phyloP scores from a whole-genome alignment of 2,113 vertebrate species.

The Paradoxurus hermaphroditus region DNA sequence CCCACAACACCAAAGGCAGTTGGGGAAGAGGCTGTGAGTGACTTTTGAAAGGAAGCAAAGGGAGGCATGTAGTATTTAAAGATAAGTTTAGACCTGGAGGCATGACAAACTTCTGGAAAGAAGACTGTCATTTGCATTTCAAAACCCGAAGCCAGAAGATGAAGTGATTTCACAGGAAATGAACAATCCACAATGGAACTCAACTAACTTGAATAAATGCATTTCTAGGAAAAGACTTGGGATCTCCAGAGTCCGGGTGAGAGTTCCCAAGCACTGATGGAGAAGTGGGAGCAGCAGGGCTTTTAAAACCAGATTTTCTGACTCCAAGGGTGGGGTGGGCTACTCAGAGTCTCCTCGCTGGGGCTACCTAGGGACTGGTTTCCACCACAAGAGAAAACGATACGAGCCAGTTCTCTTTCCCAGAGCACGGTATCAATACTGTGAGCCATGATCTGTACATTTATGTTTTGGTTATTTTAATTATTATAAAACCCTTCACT shows the following conservation, averaged over 20 bases:
- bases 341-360: background rate
- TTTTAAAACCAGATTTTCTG: background rate
- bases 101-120: background rate
- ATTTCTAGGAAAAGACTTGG: background rate
- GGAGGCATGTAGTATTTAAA: background rate
- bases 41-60: background rate
- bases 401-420: background rate
- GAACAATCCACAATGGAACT: background rate
- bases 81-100: background rate
- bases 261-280: background rate
- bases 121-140: background rate
- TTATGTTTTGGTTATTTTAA: background rate
- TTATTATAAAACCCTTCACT: background rate
- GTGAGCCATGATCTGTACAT: background rate
- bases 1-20: background rate
- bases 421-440: background rate
- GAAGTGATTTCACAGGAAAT: background rate
- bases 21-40: rapidly evolving
- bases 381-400: background rate
- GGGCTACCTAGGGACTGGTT: background rate
- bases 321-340: background rate
- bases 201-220: background rate
- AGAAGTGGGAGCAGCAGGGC: rapidly evolving
- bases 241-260: background rate
- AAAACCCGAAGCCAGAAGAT: background rate